Percentiles rank a stretch among this genome's conserved stretches.
phyloP scores from a whole-genome alignment of 2,888 invertebrate species.

The Eupithecia subumbrata region DNA sequence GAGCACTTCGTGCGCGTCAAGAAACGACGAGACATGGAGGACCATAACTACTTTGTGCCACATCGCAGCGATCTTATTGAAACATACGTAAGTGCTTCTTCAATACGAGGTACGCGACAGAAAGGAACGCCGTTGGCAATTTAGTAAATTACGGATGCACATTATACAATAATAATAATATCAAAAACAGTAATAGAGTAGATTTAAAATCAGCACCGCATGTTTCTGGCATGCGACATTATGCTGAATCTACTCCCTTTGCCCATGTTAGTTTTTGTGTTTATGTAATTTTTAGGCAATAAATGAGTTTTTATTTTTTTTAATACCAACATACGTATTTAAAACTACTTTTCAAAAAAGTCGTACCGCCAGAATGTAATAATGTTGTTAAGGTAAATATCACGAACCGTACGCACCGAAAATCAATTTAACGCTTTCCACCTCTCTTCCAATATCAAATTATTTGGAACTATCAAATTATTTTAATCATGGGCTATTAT shows the following conservation, averaged over 20 bases:
- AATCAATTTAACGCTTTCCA: neutral
- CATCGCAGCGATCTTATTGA: conserved; percentile 97
- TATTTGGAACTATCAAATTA: conserved; percentile 4
- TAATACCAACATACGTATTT: neutral
- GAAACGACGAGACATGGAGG: conserved; percentile 97
- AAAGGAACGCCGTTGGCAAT: neutral
- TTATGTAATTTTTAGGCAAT: no score
- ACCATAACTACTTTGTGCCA: conserved; percentile 98
- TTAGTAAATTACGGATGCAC: no score
- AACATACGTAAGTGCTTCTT: conserved; percentile 91
- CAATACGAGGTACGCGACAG: neutral
- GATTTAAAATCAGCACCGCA: no score
- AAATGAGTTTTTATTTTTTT: no score
- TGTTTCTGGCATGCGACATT: no score
- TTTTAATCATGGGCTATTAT: neutral
- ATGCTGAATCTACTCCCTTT: no score
- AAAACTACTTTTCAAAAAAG: neutral
- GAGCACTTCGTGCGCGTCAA: conserved; percentile 98
- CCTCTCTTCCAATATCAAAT: neutral
- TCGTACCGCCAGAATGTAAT: neutral
- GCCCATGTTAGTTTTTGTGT: no score
- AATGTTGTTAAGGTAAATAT: neutral
- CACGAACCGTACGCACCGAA: neutral
- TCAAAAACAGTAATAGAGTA: no score
- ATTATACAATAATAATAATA: no score